Conservation (phyloP, 1,140 invertebrate genomes). For the Calosoma granatense region DNA sequence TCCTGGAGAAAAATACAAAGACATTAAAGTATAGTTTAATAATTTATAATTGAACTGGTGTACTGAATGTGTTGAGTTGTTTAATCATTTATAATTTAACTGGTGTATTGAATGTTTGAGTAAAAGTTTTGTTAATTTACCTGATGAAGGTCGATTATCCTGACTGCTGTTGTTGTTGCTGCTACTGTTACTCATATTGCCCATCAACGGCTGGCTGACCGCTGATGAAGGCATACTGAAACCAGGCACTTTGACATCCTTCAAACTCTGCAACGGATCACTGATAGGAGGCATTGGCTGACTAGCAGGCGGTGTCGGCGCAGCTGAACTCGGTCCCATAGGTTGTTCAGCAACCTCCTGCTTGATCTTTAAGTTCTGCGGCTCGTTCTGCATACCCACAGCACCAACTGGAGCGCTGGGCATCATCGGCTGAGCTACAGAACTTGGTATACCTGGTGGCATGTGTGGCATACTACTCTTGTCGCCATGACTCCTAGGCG, state of each 20-base stretch:
- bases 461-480: slow-evolving; percentile 20
- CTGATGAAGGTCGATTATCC: slow-evolving; percentile 24
- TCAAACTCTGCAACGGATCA: slow-evolving; percentile 65
- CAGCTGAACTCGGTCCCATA: neutral
- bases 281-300: slow-evolving; percentile 40
- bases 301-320: slow-evolving; percentile 31
- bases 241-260: slow-evolving; percentile 72
- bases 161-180: slow-evolving; percentile 14
- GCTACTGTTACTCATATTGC: neutral
- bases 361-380: slow-evolving; percentile 71
- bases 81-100: too few species aligned
- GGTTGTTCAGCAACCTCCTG: slow-evolving; percentile 50
- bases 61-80: too few species aligned
- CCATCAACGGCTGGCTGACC: neutral
- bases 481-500: slow-evolving; percentile 17
- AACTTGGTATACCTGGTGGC: neutral
- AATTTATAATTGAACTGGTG: neutral
- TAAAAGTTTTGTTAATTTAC: slow-evolving; percentile 10
- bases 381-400: slow-evolving; percentile 39
- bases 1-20: slow-evolving; percentile 29
- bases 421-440: slow-evolving; percentile 41
- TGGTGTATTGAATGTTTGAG: too few species aligned
- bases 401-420: slow-evolving; percentile 33
- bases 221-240: slow-evolving; percentile 38
- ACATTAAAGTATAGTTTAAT: slow-evolving; percentile 14